Conservation (phyloP, 2,888 invertebrate genomes). For the Tipula vernalis region DNA sequence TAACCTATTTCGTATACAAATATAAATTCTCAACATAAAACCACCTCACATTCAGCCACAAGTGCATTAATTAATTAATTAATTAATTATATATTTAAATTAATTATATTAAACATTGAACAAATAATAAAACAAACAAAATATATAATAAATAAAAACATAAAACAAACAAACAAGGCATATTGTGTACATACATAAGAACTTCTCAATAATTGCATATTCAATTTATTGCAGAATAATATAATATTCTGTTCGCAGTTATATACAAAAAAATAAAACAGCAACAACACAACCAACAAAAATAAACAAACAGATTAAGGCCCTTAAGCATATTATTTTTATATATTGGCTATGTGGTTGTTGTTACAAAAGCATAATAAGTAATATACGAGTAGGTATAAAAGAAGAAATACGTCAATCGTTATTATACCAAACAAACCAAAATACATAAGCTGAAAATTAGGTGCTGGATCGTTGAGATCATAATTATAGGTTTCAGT, state of each 20-base stretch:
- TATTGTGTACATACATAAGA: neutral
- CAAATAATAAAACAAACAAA: neutral
- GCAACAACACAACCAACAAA: neutral
- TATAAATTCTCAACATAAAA: neutral
- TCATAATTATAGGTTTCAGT: conserved; percentile 8
- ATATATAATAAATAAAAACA: neutral
- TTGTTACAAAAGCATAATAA: neutral
- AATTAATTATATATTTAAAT: neutral
- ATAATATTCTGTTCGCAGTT: neutral
- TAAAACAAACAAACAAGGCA: neutral
- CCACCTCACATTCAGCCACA: neutral
- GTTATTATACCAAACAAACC: neutral
- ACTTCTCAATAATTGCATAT: neutral
- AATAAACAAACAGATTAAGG: neutral
- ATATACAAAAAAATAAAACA: neutral
- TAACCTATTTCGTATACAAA: neutral
- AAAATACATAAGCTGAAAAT: neutral
- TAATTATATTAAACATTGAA: neutral
- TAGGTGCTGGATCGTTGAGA: conserved; percentile 9
- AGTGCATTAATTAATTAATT: neutral
- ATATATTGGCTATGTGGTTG: neutral
- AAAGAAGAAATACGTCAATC: neutral
- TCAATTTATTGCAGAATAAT: neutral
- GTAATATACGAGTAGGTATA: neutral
- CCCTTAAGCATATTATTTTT: neutral